Conservation (phyloP, 2,888 invertebrate genomes). For the Carpatolechia fugitivella region DNA sequence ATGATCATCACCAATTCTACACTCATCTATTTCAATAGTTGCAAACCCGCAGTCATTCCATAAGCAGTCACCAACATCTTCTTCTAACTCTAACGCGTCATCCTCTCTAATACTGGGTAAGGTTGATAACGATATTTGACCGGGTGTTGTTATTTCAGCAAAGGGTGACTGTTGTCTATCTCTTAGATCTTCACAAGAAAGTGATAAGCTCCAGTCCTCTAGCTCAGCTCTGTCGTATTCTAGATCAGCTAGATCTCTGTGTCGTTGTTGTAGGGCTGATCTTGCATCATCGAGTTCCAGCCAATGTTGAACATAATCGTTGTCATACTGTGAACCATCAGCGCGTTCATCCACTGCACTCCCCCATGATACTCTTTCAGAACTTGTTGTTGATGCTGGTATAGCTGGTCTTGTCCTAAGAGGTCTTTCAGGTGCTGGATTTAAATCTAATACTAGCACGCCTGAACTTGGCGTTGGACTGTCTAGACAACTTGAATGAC, state of each 20-base stretch:
- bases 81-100: constrained; percentile 85
- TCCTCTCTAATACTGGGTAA: constrained; percentile 87
- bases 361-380: constrained; percentile 79
- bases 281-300: constrained; percentile 85
- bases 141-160: constrained; percentile 78
- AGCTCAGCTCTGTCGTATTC: constrained; percentile 87
- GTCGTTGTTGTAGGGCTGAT: constrained; percentile 83
- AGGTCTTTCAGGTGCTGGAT: constrained; percentile 78
- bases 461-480: constrained; percentile 81
- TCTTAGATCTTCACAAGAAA: constrained; percentile 84
- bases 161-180: constrained; percentile 75
- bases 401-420: constrained; percentile 77
- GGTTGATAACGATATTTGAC: constrained; percentile 81
- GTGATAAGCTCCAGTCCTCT: constrained; percentile 88
- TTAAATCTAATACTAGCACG: constrained; percentile 80
- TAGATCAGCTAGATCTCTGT: constrained; percentile 83
- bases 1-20: constrained; percentile 73
- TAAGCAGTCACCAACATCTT: constrained; percentile 85
- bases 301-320: constrained; percentile 88
- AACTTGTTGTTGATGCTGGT: constrained; percentile 63
- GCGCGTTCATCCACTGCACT: constrained; percentile 79
- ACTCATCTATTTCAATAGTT: constrained; percentile 83
- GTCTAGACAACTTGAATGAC: constrained; percentile 74
- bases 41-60: constrained; percentile 88
- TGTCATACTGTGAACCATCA: constrained; percentile 82